phyloP scores from a whole-genome alignment of 2,797 vertebrate genomes.

The Brotula barbata region DNA sequence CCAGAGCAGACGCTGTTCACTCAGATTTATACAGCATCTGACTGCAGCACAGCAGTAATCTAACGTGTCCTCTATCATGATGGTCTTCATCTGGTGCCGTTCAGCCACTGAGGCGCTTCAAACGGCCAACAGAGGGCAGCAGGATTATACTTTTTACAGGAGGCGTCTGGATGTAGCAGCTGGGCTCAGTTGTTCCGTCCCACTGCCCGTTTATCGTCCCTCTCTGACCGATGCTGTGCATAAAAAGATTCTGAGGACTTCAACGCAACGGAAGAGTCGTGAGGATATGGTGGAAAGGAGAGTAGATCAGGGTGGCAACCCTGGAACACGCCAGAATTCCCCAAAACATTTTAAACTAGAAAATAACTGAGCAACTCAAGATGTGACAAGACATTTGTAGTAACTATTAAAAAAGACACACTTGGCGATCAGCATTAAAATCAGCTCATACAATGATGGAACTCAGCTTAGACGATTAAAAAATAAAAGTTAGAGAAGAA shows the following conservation, averaged over 20 bases:
- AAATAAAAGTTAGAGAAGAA: no score
- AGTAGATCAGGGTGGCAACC: no score
- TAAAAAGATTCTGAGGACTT: not conserved
- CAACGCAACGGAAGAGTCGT: no score
- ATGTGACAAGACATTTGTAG: not conserved
- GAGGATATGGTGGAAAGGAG: no score
- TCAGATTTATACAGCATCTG: not conserved
- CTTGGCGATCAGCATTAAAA: no score
- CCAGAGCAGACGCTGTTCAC: not conserved
- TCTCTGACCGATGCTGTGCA: not conserved
- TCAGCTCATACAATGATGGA: no score
- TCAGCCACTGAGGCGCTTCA: not conserved
- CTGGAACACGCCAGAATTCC: no score
- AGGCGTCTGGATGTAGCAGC: not conserved
- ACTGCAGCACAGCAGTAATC: not conserved
- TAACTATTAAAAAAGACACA: no score
- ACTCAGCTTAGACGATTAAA: no score
- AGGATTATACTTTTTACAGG: conserved; percentile 36
- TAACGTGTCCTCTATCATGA: not conserved
- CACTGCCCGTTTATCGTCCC: no score
- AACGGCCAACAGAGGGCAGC: conserved; percentile 70
- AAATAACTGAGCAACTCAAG: not conserved
- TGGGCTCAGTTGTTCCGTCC: not conserved
- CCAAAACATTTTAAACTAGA: not conserved
- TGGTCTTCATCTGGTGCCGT: not conserved